These are phyloP conservation scores for Clinocottus analis DNA, from an alignment of 2,113 vertebrate genomes.

Conservation along the genomic window DNA sequence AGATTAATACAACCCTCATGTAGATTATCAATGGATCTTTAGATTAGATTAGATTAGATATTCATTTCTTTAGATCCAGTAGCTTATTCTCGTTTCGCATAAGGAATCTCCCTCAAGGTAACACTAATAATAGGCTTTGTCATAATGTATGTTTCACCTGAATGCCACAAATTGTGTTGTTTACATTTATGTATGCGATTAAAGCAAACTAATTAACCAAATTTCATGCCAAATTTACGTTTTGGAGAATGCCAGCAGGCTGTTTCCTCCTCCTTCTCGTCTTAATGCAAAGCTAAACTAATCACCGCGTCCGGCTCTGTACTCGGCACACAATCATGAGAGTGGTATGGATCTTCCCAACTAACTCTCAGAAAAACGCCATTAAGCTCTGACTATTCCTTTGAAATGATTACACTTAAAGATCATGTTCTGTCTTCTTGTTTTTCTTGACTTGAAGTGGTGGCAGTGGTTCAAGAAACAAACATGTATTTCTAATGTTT, in stretches of 20 bases:
- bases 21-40: background rate
- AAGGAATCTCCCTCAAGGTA: background rate
- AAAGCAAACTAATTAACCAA: background rate
- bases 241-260: background rate
- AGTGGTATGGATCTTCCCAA: background rate
- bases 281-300: background rate
- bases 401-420: background rate
- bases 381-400: background rate
- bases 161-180: background rate
- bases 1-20: background rate
- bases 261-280: background rate
- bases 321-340: background rate
- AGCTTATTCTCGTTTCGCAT: background rate
- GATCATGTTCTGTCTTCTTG: background rate
- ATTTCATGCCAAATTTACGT: background rate
- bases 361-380: background rate
- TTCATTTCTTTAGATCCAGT: background rate
- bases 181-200: background rate
- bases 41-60: too few relatives aligned
- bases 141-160: background rate
- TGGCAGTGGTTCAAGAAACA: background rate
- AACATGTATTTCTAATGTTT: background rate
- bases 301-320: background rate
- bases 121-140: background rate
- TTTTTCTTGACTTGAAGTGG: background rate